phyloP scores from a whole-genome alignment of 2,113 vertebrate genomes.

The Myanophis thanlyinensis region DNA sequence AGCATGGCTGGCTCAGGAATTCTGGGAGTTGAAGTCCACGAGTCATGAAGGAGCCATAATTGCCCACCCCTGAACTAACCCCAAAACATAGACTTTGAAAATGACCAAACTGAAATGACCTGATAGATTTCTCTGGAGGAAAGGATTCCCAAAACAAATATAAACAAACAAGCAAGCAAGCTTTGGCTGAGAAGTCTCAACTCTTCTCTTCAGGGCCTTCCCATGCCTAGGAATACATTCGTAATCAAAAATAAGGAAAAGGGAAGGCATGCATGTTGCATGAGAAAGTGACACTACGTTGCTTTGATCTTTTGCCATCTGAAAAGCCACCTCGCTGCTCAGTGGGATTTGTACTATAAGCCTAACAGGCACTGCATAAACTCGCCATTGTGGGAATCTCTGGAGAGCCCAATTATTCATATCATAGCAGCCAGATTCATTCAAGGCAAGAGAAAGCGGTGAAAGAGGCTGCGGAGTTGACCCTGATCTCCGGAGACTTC shows the following conservation, averaged over 20 bases:
- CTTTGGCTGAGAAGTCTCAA: not conserved
- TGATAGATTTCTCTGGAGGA: not conserved
- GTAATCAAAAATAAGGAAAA: not conserved
- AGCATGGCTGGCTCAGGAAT: too few species aligned
- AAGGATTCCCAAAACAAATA: not conserved
- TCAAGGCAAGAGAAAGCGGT: not conserved
- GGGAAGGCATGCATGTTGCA: not conserved
- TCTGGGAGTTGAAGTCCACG: too few species aligned
- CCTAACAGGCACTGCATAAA: not conserved
- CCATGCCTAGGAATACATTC: not conserved
- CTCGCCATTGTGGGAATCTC: not conserved
- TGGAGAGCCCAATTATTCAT: conserved; percentile 1
- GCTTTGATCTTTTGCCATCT: not conserved
- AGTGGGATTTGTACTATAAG: not conserved
- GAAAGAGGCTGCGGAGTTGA: not conserved
- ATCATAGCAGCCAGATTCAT: not conserved
- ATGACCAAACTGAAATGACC: not conserved
- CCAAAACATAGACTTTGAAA: not conserved
- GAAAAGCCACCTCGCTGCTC: not conserved
- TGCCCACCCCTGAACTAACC: too few species aligned
- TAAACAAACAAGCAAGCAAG: not conserved
- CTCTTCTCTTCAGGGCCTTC: not conserved
- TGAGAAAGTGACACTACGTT: not conserved
- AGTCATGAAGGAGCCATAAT: too few species aligned
- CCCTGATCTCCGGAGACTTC: not conserved